Base-by-base conservation (phyloP, 1,140 invertebrate genomes). In the Bombus polaris region DNA sequence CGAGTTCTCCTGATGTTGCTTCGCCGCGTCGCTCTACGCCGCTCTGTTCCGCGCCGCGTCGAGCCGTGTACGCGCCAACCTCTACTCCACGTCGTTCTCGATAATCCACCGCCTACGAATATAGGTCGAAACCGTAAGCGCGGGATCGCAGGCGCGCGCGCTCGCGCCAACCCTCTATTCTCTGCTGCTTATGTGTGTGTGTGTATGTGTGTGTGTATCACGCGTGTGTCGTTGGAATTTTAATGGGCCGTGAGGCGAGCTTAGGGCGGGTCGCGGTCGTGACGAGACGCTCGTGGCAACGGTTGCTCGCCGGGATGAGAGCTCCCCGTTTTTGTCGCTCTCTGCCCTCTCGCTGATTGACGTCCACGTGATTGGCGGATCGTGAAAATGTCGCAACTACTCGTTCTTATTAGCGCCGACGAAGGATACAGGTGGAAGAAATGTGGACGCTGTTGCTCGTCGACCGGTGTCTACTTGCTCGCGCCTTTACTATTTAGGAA, bases 161-260 rank as follows among this genome's bases (percentile, higher is more conserved):
- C 47, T 22, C 47, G 1, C 18, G 6, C 47, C 47, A 22, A 53
- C 47, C 47, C 47, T 28, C 68, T 25, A 1, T 22, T 10, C 25
- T 44, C 18, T 62, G 62, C 76, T 18, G 9, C n/a, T 32, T 37
- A 1, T 9, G 32, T 8, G 32, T 32, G 32, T 32, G 15, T 18
- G 15, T 9, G 18, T 8, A 13, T 4, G 32, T 44, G 53, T 18
- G 5, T 1, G 12, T 53, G 65, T 59, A 66, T 47, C 37, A 73
- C 66, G 47, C 47, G 72, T 59, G 75, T 87, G 35, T 72, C 85
- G 74, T n/a, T 77, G 85, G 81, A 87, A 87, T 87, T 87, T 87
- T 87, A 87, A 87, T 87, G 85, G 85, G 59, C 81, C 81, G 39
- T 37, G 71, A 57, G 74, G 68, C 79, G 81, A 82, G 85, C 68